Evolutionary conservation across 2,888 invertebrate genomes (phyloP).

Genomic region (Trissoscelio sp.): DNA sequence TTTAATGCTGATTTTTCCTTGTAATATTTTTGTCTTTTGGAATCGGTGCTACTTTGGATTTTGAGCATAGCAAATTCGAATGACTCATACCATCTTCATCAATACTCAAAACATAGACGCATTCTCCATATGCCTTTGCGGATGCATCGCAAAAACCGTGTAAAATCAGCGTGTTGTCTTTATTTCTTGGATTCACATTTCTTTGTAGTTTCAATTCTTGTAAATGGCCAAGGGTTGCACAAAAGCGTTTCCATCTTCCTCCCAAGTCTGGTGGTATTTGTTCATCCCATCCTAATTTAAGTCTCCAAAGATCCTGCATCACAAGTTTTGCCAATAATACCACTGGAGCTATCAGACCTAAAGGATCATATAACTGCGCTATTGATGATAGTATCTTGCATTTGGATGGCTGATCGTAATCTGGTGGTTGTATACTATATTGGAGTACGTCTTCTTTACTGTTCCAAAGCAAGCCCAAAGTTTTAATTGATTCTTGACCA

Average conservation of each 20-base stretch:
- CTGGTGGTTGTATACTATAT: conserved; percentile 23
- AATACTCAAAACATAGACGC: conserved; percentile 60
- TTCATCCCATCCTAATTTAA: conserved; percentile 39
- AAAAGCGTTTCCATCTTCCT: conserved; percentile 16
- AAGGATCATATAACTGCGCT: conserved; percentile 62
- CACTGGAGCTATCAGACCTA: conserved; percentile 55
- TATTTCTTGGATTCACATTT: conserved; percentile 28
- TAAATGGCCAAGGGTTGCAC: conserved; percentile 9
- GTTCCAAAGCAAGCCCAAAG: conserved; percentile 62
- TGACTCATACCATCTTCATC: conserved; percentile 5
- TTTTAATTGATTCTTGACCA: conserved; percentile 51
- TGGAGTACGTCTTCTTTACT: conserved; percentile 40
- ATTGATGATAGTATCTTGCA: conserved; percentile 50
- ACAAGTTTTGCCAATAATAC: conserved; percentile 58
- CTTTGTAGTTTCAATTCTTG: conserved; percentile 42
- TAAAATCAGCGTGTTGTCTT: conserved; percentile 15
- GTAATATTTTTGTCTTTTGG: conserved; percentile 18
- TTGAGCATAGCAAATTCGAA: conserved; percentile 57
- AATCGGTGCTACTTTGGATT: conserved; percentile 66
- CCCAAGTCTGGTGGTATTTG: background rate
- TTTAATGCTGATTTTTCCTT: no score
- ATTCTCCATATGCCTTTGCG: conserved; percentile 70
- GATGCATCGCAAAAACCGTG: conserved; percentile 72
- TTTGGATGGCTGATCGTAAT: conserved; percentile 17
- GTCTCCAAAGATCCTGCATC: conserved; percentile 52